Percentiles rank a stretch among this genome's conserved stretches.
Conservation (phyloP, 2,888 invertebrate species). For the Siphonodentalium dalli region DNA sequence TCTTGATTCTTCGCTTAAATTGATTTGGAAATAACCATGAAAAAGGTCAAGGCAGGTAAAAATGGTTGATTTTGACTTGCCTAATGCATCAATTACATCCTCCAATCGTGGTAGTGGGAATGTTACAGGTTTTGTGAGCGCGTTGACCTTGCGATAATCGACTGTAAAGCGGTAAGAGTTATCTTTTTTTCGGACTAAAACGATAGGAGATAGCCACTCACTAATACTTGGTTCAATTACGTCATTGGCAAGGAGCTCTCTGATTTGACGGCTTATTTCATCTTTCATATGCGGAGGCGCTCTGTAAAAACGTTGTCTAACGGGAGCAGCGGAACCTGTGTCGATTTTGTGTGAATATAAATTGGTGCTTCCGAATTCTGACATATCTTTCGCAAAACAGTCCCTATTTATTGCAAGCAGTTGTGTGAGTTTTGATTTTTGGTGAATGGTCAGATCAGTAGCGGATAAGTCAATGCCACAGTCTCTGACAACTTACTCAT, state of each 20-base stretch:
- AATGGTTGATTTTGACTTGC: slow-evolving; percentile 10
- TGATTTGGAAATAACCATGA: slow-evolving; percentile 30
- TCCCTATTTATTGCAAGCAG: no score
- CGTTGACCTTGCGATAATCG: slow-evolving; percentile 20
- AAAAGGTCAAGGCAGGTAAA: slow-evolving; percentile 25
- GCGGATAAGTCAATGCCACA: no score
- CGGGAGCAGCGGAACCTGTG: slow-evolving; percentile 22
- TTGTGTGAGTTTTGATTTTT: no score
- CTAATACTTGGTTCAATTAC: slow-evolving; percentile 27
- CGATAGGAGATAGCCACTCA: slow-evolving; percentile 27
- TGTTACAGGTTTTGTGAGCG: slow-evolving; percentile 20
- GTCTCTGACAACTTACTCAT: no score
- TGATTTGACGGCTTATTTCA: slow-evolving; percentile 24
- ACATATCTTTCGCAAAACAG: no score
- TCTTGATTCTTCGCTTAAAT: slow-evolving; percentile 17
- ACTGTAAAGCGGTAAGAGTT: slow-evolving; percentile 30
- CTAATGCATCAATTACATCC: slow-evolving; percentile 25
- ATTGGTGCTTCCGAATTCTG: slow-evolving; percentile 29
- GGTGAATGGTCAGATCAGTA: no score
- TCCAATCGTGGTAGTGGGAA: slow-evolving; percentile 26
- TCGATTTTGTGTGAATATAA: slow-evolving; percentile 27
- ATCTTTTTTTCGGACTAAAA: slow-evolving; percentile 25
- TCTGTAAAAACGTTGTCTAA: slow-evolving; percentile 17
- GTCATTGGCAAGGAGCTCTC: slow-evolving; percentile 25
- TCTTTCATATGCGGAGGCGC: no score